Conservation (phyloP, 1,140 invertebrate species). For the Pseudomyrmex cubaensis region DNA sequence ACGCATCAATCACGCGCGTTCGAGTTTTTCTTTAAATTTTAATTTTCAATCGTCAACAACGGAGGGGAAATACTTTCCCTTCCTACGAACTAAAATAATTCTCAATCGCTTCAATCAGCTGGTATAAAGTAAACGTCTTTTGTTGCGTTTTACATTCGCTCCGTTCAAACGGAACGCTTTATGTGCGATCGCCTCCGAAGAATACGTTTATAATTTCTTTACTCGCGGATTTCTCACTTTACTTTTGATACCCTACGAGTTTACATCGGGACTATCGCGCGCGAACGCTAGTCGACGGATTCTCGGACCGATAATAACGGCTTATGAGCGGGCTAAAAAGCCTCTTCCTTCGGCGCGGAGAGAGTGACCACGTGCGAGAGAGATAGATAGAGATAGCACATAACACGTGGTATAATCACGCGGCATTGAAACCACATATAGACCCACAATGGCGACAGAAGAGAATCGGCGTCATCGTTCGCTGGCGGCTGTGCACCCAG, state of each 20-base stretch:
- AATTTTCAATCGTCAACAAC: slow-evolving; percentile 50
- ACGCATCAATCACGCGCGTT: slow-evolving; percentile 35
- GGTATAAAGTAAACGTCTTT: slow-evolving; percentile 3
- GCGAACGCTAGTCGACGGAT: slow-evolving; percentile 31
- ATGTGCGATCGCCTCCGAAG: slow-evolving; percentile 1
- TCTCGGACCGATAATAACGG: slow-evolving; percentile 53
- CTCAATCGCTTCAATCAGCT: slow-evolving; percentile 20
- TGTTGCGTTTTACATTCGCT: not conserved
- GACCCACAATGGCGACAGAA: slow-evolving; percentile 50
- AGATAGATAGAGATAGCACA: not conserved
- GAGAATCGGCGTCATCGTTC: slow-evolving; percentile 63
- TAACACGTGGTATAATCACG: slow-evolving; percentile 61
- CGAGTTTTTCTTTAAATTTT: slow-evolving; percentile 50
- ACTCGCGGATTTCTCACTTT: slow-evolving; percentile 17
- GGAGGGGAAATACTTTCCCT: not conserved
- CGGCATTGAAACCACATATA: slow-evolving; percentile 56
- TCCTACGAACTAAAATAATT: not conserved
- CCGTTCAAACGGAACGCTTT: slow-evolving; percentile 21
- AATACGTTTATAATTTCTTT: slow-evolving; percentile 36
- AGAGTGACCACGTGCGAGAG: slow-evolving; percentile 17
- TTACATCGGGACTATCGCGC: slow-evolving; percentile 50
- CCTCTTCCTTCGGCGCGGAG: slow-evolving; percentile 3
- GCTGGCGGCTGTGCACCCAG: slow-evolving; percentile 44
- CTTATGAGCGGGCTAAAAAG: slow-evolving; percentile 27
- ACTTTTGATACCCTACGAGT: slow-evolving; percentile 36